phyloP scores from a whole-genome alignment of 2,113 vertebrate genomes.

The Macquaria australasica region DNA sequence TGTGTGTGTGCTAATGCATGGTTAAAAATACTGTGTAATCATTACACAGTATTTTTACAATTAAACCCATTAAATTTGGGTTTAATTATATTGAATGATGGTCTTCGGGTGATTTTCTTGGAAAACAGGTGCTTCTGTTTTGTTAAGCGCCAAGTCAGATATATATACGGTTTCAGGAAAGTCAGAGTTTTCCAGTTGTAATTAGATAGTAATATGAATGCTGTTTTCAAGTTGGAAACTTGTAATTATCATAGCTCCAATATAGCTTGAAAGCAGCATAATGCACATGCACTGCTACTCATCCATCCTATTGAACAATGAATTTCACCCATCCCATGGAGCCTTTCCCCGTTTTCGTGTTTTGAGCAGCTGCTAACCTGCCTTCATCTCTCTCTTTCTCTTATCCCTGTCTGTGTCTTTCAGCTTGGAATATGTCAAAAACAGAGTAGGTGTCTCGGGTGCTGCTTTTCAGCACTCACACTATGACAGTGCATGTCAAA shows the following conservation, averaged over 20 bases:
- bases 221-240: background rate
- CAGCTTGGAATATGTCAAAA: background rate
- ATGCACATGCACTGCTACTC: background rate
- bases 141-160: background rate
- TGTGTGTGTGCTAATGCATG: background rate
- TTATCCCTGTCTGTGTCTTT: background rate
- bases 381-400: background rate
- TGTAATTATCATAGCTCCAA: background rate
- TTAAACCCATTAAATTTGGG: background rate
- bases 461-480: slow-evolving; percentile 8
- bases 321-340: background rate
- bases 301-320: background rate
- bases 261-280: background rate
- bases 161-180: background rate
- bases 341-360: background rate
- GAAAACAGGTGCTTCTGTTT: background rate
- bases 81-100: background rate
- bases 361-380: slow-evolving; percentile 14
- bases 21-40: too few relatives aligned
- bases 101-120: too few relatives aligned
- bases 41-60: too few relatives aligned
- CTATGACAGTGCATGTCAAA: background rate
- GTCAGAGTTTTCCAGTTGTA: too few relatives aligned
- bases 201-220: too few relatives aligned
- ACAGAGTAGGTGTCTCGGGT: background rate